Percentiles rank a stretch among this genome's conserved stretches.
phyloP scores from a whole-genome alignment of 2,113 vertebrate genomes.

The Oriolus oriolus region DNA sequence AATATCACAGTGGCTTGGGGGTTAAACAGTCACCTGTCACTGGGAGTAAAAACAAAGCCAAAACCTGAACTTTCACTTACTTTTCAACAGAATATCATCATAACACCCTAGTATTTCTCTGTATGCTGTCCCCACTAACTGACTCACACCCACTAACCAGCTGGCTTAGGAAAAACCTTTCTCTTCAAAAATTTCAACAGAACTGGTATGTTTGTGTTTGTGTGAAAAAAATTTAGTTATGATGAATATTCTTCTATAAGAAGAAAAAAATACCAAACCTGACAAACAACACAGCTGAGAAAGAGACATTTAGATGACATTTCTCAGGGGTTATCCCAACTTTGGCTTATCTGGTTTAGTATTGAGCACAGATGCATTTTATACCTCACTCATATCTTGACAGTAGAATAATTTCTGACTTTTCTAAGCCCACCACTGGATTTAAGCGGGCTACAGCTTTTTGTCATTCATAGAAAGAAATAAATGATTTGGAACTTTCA shows the following conservation, averaged over 20 bases:
- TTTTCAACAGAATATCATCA: not conserved
- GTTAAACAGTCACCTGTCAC: not conserved
- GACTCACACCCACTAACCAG: constrained; percentile 37
- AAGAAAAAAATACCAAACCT: not conserved
- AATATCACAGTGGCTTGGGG: not conserved
- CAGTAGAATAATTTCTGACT: not conserved
- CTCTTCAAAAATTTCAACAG: not conserved
- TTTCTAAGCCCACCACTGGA: not conserved
- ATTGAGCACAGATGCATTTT: not conserved
- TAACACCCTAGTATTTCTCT: not conserved
- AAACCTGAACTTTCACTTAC: not conserved
- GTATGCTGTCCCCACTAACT: not conserved
- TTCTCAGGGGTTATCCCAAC: not conserved
- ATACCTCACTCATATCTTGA: not conserved
- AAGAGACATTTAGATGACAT: not conserved
- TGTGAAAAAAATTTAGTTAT: not conserved
- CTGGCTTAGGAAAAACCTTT: constrained; percentile 20
- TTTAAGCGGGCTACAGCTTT: not conserved
- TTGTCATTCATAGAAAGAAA: not conserved
- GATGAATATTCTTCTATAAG: not conserved
- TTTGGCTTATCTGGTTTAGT: not conserved
- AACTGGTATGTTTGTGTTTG: not conserved
- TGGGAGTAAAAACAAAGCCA: not conserved
- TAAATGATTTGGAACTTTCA: constrained; percentile 15
- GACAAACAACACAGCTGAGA: not conserved